phyloP scores from a whole-genome alignment of 1,140 invertebrate species.

The Drosophila sturtevanti region DNA sequence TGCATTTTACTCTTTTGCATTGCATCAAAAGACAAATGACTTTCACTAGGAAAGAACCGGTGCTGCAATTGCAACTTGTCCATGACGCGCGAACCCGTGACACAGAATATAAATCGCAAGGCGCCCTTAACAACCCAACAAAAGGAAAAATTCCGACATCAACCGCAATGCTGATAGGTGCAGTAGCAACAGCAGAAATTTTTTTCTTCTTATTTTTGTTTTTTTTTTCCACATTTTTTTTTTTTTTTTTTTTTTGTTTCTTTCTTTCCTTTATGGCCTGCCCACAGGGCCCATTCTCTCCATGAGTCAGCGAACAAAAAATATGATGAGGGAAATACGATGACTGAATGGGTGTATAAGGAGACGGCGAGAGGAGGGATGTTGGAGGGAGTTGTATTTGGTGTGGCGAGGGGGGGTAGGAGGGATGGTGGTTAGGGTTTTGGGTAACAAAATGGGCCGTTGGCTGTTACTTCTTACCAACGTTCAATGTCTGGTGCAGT shows the following conservation, averaged over 20 bases:
- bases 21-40: conserved; percentile 18
- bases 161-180: conserved; percentile 1
- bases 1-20: too few relatives aligned
- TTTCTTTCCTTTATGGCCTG: not conserved
- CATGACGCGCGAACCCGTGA: conserved; percentile 59
- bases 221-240: not conserved
- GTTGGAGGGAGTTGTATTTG: too few relatives aligned
- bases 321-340: conserved; percentile 14
- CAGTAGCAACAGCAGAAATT: not conserved
- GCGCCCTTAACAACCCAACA: conserved; percentile 35
- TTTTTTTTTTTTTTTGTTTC: conserved; percentile 14
- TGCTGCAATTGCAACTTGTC: not conserved
- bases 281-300: not conserved
- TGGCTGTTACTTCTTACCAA: conserved; percentile 18
- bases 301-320: not conserved
- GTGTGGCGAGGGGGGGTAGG: not conserved
- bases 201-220: conserved; percentile 10
- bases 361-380: too few relatives aligned
- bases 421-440: conserved; percentile 11
- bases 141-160: conserved; percentile 47
- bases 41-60: conserved; percentile 40
- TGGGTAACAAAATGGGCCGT: conserved; percentile 14
- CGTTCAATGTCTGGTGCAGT: conserved; percentile 30
- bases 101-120: conserved; percentile 68
- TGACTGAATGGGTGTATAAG: too few relatives aligned